Percentiles rank a stretch among this genome's conserved stretches.
Conservation (phyloP, 35 echinoderm and acorn worm species). For the Nesometra sesokonis region DNA sequence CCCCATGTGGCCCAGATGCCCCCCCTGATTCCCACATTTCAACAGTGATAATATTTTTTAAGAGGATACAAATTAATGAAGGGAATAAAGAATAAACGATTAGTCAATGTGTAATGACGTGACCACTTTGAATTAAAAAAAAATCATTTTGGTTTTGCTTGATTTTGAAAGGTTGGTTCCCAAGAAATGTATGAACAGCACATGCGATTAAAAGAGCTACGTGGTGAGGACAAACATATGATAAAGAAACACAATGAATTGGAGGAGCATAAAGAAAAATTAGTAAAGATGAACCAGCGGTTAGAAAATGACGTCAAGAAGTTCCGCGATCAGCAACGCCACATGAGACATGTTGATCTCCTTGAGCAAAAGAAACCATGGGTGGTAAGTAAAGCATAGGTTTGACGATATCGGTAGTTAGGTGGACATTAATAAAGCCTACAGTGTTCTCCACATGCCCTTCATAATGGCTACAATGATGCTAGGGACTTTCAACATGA, state of each 20-base stretch:
- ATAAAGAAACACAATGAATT: constrained; percentile 43
- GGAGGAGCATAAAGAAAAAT: constrained; percentile 39
- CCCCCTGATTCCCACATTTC: too few species aligned
- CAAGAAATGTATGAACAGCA: constrained; percentile 62
- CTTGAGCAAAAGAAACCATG: constrained; percentile 88
- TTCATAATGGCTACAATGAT: too few species aligned
- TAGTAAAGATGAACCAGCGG: constrained; percentile 44
- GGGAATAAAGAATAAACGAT: too few species aligned
- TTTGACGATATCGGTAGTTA: too few species aligned
- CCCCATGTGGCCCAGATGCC: too few species aligned
- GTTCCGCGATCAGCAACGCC: constrained; percentile 52
- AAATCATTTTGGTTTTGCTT: background rate
- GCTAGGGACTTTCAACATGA: too few species aligned
- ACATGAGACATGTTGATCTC: constrained; percentile 59
- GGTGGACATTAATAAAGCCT: too few species aligned
- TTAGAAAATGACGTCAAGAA: constrained; percentile 63
- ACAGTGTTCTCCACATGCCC: too few species aligned
- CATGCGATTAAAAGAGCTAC: constrained; percentile 44
- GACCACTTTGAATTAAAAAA: too few species aligned
- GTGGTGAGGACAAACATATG: constrained; percentile 55
- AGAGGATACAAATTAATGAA: too few species aligned
- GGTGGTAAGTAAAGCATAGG: constrained; percentile 52
- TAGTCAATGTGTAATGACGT: too few species aligned
- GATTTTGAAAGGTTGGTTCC: constrained; percentile 36
- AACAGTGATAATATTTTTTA: too few species aligned